Conservation (phyloP, 1,140 invertebrate genomes). For the Maconellicoccus hirsutus region DNA sequence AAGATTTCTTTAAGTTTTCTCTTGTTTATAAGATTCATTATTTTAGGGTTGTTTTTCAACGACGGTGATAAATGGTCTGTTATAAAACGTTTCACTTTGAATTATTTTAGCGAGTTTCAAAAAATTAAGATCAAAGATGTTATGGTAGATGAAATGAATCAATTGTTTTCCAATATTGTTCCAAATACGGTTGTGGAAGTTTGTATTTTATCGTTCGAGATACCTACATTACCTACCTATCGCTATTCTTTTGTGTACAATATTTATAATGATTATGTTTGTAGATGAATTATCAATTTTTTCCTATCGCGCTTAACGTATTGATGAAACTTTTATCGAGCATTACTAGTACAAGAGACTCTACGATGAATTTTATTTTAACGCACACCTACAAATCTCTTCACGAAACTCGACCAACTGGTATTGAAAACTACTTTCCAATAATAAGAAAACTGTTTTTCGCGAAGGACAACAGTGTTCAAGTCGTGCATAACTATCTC, state of each 20-base stretch:
- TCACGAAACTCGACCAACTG: background rate
- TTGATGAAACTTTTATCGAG: background rate
- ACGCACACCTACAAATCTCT: constrained; percentile 2
- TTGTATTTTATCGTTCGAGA: background rate
- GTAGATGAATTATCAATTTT: background rate
- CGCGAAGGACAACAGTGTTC: background rate
- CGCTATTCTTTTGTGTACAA: no score
- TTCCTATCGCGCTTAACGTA: background rate
- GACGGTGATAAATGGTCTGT: background rate
- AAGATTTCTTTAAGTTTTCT: no score
- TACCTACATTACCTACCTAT: background rate
- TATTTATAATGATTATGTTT: background rate
- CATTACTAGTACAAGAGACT: background rate
- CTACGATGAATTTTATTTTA: background rate
- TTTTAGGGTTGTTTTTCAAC: background rate
- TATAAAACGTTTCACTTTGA: background rate
- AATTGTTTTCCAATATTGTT: background rate
- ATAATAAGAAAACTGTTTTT: background rate
- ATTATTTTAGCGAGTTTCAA: background rate
- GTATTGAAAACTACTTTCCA: background rate
- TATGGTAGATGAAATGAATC: background rate
- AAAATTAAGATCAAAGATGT: background rate
- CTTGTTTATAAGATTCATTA: no score
- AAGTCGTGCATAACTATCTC: background rate
- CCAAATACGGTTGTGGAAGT: background rate